Evolutionary conservation across 2,888 invertebrate species (phyloP).

Genomic region (Lithophane leautieri): DNA sequence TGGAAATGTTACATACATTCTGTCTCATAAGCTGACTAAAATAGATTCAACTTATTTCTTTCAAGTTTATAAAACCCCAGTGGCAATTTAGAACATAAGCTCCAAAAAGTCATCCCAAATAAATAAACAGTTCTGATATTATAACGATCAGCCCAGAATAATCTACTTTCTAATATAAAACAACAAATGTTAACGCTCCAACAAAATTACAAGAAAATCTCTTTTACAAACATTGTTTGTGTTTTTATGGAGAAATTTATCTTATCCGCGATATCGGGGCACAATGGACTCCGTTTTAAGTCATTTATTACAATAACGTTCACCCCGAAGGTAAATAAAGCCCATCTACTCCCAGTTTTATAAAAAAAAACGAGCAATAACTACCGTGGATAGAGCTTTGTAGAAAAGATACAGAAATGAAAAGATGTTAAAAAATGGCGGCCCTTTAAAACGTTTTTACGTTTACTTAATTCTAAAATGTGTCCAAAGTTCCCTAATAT

Average conservation of each 20-base stretch:
- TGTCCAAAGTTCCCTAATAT: slow-evolving; percentile 66
- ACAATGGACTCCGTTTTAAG: slow-evolving; percentile 58
- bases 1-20: background rate
- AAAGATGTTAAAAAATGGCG: slow-evolving; percentile 54
- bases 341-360: slow-evolving; percentile 45
- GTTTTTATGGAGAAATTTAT: slow-evolving; percentile 60
- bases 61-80: background rate
- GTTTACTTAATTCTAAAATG: slow-evolving; percentile 59
- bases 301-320: slow-evolving; percentile 67
- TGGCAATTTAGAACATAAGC: slow-evolving; percentile 17
- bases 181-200: slow-evolving; percentile 53
- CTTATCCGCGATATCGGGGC: slow-evolving; percentile 57
- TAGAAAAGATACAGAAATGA: slow-evolving; percentile 58
- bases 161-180: slow-evolving; percentile 43
- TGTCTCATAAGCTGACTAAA: background rate
- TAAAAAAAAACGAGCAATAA: slow-evolving; percentile 53
- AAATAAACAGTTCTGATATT: slow-evolving; percentile 13
- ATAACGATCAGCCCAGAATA: slow-evolving; percentile 35
- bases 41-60: background rate
- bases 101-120: background rate
- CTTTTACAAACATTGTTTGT: slow-evolving; percentile 50
- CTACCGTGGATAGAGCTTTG: slow-evolving; percentile 45
- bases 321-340: slow-evolving; percentile 54
- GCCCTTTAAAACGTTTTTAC: slow-evolving; percentile 39
- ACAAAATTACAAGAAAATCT: slow-evolving; percentile 61